Conservation (phyloP, 2,113 vertebrate species). For the Uropsilus gracilis region DNA sequence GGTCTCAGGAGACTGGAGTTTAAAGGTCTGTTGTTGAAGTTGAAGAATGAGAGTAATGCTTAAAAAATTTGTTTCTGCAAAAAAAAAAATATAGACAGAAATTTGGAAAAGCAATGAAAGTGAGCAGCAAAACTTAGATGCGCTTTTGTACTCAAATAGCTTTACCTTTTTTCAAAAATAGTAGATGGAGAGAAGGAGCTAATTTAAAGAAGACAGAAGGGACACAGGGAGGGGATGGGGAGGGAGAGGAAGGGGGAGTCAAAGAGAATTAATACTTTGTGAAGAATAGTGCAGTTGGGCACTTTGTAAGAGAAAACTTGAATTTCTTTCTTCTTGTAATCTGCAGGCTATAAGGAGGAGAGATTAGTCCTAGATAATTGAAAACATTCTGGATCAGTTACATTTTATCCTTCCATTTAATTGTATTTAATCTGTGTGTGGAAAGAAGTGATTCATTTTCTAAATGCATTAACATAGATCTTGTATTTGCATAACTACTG, state of each 20-base stretch:
- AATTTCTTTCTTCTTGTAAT: neutral
- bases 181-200: neutral
- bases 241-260: neutral
- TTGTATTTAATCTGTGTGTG: constrained; percentile 16
- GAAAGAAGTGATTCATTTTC: constrained; percentile 42
- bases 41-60: neutral
- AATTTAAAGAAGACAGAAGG: neutral
- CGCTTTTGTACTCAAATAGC: neutral
- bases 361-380: neutral
- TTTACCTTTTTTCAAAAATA: neutral
- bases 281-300: neutral
- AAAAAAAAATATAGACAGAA: neutral
- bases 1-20: neutral
- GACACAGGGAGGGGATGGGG: neutral
- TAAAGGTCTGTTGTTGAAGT: neutral
- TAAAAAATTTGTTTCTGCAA: neutral
- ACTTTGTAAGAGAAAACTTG: neutral
- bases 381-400: neutral
- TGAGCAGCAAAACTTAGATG: neutral
- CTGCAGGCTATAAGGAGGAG: neutral
- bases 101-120: neutral
- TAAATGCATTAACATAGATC: neutral
- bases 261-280: neutral
- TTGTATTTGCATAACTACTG: constrained; percentile 10
- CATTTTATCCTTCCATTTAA: constrained; percentile 48